Percentiles rank a stretch among this genome's conserved stretches.
Conservation (phyloP, 2,797 vertebrate genomes). For the Picus viridis region DNA sequence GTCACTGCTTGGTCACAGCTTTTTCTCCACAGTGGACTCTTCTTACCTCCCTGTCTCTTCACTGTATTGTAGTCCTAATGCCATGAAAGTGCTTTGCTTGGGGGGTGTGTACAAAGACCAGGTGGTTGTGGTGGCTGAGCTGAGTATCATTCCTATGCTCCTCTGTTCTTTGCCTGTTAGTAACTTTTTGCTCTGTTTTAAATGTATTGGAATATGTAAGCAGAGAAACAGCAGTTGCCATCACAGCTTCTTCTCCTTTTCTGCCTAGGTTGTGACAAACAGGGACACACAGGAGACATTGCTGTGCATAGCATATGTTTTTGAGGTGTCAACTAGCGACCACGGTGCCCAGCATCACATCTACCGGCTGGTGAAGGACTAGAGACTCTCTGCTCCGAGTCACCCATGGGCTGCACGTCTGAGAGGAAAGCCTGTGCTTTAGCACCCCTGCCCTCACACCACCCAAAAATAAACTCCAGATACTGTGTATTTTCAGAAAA, state of each 20-base stretch:
- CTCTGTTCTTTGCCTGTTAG: background rate
- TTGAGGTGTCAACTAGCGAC: slow-evolving; percentile 83
- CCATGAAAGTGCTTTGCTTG: background rate
- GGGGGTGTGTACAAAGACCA: background rate
- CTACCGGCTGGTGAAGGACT: slow-evolving; percentile 82
- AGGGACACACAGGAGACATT: slow-evolving; percentile 82
- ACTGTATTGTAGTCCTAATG: background rate
- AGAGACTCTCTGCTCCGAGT: slow-evolving; percentile 55
- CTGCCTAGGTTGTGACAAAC: slow-evolving; percentile 68
- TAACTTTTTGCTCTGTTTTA: background rate
- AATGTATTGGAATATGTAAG: background rate
- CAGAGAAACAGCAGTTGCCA: background rate
- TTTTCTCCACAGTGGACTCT: background rate
- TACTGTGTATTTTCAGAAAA: slow-evolving; percentile 74
- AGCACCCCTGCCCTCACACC: slow-evolving; percentile 29
- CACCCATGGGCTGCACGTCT: slow-evolving; percentile 48
- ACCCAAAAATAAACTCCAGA: slow-evolving; percentile 77
- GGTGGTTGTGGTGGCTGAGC: background rate
- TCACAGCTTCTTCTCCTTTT: slow-evolving; percentile 54
- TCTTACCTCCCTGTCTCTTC: background rate
- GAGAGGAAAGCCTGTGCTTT: slow-evolving; percentile 54
- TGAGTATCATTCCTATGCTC: background rate
- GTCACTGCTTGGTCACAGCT: background rate
- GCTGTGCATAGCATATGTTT: slow-evolving; percentile 82
- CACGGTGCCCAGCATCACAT: slow-evolving; percentile 81